A percentile compares a stretch with the other conserved stretches of the same genome.
Evolutionary conservation across 2,113 vertebrate genomes (phyloP).

Genomic region (Peromyscus leucopus): DNA sequence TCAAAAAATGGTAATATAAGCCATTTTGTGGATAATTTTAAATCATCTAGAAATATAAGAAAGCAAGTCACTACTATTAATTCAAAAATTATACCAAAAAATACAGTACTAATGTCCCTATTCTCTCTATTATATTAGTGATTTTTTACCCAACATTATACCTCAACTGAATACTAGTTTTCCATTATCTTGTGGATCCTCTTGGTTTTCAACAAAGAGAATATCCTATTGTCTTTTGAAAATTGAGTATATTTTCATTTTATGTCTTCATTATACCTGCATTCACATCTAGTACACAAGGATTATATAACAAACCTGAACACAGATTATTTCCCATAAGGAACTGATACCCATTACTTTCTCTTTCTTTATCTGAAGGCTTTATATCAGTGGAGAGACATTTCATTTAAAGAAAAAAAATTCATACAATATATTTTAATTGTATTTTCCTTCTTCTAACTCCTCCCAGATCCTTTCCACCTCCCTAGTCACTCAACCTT

Average conservation of each 20-base stretch:
- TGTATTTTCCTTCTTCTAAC: not conserved
- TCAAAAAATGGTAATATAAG: not conserved
- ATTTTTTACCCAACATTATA: not conserved
- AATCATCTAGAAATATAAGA: not conserved
- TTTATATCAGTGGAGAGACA: too few relatives aligned
- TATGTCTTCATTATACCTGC: not conserved
- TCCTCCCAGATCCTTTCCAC: not conserved
- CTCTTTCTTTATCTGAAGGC: not conserved
- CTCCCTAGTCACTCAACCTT: too few relatives aligned
- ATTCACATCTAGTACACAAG: not conserved
- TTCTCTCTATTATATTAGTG: not conserved
- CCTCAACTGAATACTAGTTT: not conserved
- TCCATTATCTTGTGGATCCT: not conserved
- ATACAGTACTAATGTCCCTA: fast-evolving
- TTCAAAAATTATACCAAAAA: not conserved
- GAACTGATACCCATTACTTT: not conserved
- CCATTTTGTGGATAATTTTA: not conserved
- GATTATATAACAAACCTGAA: not conserved
- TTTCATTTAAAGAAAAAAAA: not conserved
- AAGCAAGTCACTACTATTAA: not conserved
- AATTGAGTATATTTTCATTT: not conserved
- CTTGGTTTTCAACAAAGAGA: not conserved
- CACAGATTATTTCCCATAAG: not conserved
- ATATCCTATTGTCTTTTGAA: not conserved
- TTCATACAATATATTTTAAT: not conserved